phyloP scores from a whole-genome alignment of 2,797 vertebrate genomes.

The Thaleichthys pacificus region DNA sequence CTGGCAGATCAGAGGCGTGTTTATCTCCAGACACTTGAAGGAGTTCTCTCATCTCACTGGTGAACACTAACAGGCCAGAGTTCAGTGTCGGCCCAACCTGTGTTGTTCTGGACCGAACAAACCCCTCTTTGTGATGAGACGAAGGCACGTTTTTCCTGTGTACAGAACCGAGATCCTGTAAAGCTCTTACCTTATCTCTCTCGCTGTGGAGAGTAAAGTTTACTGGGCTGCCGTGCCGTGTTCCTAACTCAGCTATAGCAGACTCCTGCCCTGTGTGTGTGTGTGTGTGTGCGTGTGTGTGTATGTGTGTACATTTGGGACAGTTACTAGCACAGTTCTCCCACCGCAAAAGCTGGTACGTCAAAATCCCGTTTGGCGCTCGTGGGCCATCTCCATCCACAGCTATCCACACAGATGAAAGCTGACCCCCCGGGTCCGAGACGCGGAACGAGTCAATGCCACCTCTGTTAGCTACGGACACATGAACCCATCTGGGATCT shows the following conservation, averaged over 20 bases:
- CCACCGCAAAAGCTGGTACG: no score
- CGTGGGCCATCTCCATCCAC: slow-evolving; percentile 21
- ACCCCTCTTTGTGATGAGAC: no score
- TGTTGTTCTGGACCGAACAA: slow-evolving; percentile 28
- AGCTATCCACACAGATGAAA: slow-evolving; percentile 56
- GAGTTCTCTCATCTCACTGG: slow-evolving; percentile 55
- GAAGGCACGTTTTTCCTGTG: no score
- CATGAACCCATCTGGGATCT: slow-evolving; percentile 64
- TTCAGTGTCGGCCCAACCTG: slow-evolving; percentile 42
- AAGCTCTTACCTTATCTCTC: no score
- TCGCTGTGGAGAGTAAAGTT: no score
- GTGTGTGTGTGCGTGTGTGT: no score
- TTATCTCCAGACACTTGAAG: slow-evolving; percentile 62
- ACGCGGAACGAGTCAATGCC: slow-evolving; percentile 66
- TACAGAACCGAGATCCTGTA: no score
- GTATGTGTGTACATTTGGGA: no score
- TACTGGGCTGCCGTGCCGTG: slow-evolving; percentile 42
- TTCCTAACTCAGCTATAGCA: slow-evolving; percentile 17
- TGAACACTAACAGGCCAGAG: slow-evolving; percentile 25
- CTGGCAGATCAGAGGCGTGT: slow-evolving; percentile 39
- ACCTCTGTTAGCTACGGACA: slow-evolving; percentile 71
- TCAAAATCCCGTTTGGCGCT: background rate
- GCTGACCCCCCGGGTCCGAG: slow-evolving; percentile 61
- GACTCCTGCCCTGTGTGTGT: no score
- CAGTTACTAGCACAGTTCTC: no score